These are phyloP conservation scores for Pithys albifrons DNA, from an alignment of 2,113 vertebrate species.

Conservation along the genomic window DNA sequence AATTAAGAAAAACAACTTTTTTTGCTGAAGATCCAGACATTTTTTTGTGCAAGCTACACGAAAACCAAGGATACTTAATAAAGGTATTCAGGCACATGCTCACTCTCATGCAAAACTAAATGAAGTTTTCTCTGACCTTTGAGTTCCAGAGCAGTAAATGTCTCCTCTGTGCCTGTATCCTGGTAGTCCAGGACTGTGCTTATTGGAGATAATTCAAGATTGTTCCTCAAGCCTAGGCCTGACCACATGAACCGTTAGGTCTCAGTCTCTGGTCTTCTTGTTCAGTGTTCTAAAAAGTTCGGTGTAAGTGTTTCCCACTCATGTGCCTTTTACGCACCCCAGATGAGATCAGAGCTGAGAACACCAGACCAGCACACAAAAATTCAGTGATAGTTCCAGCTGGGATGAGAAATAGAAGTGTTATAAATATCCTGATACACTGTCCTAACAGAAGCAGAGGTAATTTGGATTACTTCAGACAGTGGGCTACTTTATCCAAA, in stretches of 20 bases:
- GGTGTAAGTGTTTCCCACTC: background rate
- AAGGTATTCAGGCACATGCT: background rate
- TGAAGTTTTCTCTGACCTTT: background rate
- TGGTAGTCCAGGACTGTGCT: background rate
- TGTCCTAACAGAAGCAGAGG: background rate
- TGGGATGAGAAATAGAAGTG: background rate
- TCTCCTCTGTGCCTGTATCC: background rate
- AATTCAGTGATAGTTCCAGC: background rate
- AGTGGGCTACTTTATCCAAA: background rate
- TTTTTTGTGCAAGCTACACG: background rate
- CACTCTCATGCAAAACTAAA: background rate
- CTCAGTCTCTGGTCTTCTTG: background rate
- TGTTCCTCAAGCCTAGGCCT: background rate
- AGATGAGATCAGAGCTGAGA: background rate
- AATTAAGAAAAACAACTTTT: background rate
- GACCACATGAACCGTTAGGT: background rate
- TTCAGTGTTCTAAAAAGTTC: background rate
- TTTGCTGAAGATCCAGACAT: background rate
- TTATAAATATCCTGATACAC: conserved; percentile 23
- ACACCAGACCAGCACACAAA: background rate
- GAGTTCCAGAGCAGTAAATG: background rate
- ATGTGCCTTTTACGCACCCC: background rate
- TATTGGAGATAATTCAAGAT: background rate
- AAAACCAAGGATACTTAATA: background rate
- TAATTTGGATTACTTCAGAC: background rate